These are phyloP conservation scores for Tenualosa thibaudeaui DNA, from an alignment of 2,797 vertebrate species.

Conservation along the genomic window DNA sequence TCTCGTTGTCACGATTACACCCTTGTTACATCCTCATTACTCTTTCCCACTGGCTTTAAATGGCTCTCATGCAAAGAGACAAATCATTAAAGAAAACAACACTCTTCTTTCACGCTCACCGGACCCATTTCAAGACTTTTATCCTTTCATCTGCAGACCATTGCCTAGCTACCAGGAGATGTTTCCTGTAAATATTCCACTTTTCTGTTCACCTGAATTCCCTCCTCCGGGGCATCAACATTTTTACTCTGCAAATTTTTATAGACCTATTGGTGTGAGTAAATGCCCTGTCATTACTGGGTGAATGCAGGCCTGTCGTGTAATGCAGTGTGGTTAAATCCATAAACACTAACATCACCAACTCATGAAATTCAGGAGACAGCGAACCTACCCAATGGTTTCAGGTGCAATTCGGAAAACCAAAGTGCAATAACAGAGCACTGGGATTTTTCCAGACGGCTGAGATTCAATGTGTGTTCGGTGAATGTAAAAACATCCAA, in stretches of 20 bases:
- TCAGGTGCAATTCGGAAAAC: background rate
- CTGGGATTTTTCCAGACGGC: background rate
- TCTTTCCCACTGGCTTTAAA: background rate
- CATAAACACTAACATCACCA: constrained; percentile 35
- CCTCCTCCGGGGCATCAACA: background rate
- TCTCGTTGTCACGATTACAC: constrained; percentile 17
- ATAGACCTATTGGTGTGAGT: constrained; percentile 14
- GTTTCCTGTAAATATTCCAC: constrained; percentile 50
- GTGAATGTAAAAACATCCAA: constrained; percentile 1
- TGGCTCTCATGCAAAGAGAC: background rate
- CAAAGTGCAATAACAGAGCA: background rate
- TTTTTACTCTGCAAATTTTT: background rate
- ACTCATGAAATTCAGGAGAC: constrained; percentile 5
- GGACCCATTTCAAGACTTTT: background rate
- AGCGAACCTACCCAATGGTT: constrained; percentile 16
- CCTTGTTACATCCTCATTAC: background rate
- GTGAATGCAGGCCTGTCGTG: constrained; percentile 31
- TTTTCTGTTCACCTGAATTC: constrained; percentile 48
- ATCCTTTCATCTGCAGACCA: constrained; percentile 29
- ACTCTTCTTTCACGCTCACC: constrained; percentile 25
- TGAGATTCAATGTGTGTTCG: background rate
- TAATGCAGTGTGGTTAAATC: constrained; percentile 37
- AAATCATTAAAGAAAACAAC: constrained; percentile 23
- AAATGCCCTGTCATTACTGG: constrained; percentile 45
- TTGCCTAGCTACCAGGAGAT: constrained; percentile 49